These are phyloP conservation scores for Equus przewalskii DNA, from an alignment of 2,113 vertebrate genomes.

Conservation along the genomic window DNA sequence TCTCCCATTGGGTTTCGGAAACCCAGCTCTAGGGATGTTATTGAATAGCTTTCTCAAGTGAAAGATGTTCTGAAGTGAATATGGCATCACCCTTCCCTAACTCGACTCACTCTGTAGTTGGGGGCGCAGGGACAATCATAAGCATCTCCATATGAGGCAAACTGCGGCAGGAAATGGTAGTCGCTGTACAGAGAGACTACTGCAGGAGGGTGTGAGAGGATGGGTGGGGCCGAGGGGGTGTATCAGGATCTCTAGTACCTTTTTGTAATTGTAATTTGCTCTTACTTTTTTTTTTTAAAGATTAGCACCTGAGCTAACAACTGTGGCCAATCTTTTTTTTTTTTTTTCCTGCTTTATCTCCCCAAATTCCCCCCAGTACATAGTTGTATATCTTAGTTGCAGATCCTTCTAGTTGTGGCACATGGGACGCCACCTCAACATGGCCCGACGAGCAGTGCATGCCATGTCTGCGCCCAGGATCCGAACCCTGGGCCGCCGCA, in stretches of 20 bases:
- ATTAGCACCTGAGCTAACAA: no score
- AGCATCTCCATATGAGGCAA: neutral
- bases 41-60: neutral
- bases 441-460: no score
- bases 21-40: neutral
- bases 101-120: neutral
- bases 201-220: neutral
- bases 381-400: no score
- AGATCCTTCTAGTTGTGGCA: no score
- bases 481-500: no score
- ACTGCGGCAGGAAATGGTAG: neutral
- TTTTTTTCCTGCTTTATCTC: no score
- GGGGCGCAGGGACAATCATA: neutral
- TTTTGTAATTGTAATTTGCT: conserved; percentile 11
- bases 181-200: neutral
- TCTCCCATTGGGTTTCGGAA: conserved; percentile 17
- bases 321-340: no score
- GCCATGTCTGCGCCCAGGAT: no score
- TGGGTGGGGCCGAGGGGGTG: neutral
- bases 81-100: neutral
- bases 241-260: neutral
- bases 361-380: no score
- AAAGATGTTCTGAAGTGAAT: neutral
- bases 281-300: neutral
- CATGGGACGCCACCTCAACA: no score